Evolutionary conservation across 1,140 invertebrate species (phyloP), one percentile per base, ranked within the genome.

Genomic region (Caenorhabditis brenneri): DNA sequence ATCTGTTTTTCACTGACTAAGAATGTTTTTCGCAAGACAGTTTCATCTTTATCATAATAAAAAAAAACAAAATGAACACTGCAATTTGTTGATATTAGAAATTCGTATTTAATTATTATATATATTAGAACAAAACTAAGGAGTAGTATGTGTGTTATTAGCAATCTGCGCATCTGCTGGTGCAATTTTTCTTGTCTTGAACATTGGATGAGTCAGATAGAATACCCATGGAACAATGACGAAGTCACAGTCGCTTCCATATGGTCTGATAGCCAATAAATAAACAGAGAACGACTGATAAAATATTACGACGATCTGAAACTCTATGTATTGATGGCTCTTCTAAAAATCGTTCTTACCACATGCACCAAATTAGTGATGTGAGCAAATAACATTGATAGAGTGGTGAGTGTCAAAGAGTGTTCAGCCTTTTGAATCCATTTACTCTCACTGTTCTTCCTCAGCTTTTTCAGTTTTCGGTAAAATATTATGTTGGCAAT

Each of bases 161-260:
- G 12, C 5, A 42, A 42, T n/a, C n/a, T n/a, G n/a, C n/a, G n/a
- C n/a, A 6, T 12, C 39, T 6, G 5, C 12, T n/a, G 22, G 24
- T 6, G 7, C 24, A 10, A 29, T 27, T 29, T 27, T 24, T 36
- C n/a, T 6, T 7, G 2, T 16, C 19, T 65, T 65, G 19, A 65
- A 65, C 16, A 65, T 65, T 16, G 58, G 58, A 65, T 65, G 58
- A 65, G 58, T 65, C 15, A n/a, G n/a, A n/a, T n/a, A n/a, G n/a
- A n/a, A n/a, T n/a, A n/a, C n/a, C n/a, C n/a, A n/a, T n/a, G n/a
- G 55, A 12, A 58, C 55, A 58, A 58, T n/a, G 9, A 58, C 55
- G 31, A 58, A 58, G 27, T 58, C 24, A 31, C 55, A 58, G 55
- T 58, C 55, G n/a, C 29, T 58, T 58, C 55, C 55, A 58, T 58